These are phyloP conservation scores for Rhaphigaster nebulosa DNA, from an alignment of 2,888 invertebrate species.

Conservation along the genomic window DNA sequence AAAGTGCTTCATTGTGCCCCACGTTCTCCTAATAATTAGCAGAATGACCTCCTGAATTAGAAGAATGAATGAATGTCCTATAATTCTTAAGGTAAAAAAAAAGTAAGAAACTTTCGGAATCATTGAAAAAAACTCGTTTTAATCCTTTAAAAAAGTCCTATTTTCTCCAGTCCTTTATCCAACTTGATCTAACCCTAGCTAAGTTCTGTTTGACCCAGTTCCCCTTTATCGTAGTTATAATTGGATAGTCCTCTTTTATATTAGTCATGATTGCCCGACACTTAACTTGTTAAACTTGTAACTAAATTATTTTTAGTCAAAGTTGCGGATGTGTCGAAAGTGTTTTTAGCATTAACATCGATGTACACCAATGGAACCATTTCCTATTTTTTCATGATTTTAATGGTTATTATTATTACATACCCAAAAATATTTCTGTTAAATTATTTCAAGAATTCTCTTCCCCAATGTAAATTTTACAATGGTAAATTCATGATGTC, in stretches of 20 bases:
- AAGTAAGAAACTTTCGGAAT: not conserved
- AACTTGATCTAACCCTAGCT: not conserved
- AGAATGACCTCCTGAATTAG: not conserved
- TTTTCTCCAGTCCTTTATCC: not conserved
- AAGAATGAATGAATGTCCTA: not conserved
- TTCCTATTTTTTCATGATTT: too few relatives aligned
- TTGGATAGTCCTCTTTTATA: not conserved
- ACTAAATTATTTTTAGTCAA: not conserved
- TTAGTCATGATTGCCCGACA: constrained; percentile 2
- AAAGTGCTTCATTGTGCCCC: too few relatives aligned
- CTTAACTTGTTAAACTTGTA: not conserved
- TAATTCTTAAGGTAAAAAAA: not conserved
- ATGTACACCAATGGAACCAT: too few relatives aligned
- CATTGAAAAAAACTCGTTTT: not conserved
- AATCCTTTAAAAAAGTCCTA: not conserved
- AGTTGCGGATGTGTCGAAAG: not conserved
- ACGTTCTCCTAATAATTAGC: too few relatives aligned
- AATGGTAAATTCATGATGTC: too few relatives aligned
- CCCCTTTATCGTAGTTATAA: constrained; percentile 22
- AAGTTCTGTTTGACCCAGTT: constrained; percentile 15
- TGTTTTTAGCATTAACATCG: not conserved
- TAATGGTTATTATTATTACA: too few relatives aligned
- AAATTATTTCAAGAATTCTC: too few relatives aligned
- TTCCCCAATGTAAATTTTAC: too few relatives aligned
- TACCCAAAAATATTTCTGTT: too few relatives aligned